Conservation (phyloP, 2,113 vertebrate genomes). For the Tenebrosternarchus preto region DNA sequence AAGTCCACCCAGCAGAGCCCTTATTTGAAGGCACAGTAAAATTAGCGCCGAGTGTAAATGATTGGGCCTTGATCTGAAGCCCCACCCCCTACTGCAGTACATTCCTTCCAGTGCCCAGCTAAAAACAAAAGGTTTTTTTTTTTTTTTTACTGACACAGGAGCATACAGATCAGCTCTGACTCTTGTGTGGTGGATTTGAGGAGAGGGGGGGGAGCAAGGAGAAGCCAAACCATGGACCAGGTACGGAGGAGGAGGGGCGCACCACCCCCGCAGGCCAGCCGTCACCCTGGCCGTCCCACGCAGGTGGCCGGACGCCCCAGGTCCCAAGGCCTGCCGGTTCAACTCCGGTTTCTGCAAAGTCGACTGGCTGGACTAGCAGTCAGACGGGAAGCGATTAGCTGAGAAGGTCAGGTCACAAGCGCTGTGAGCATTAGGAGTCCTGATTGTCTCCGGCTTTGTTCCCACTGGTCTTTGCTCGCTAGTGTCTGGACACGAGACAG, state of each 20-base stretch:
- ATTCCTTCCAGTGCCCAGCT: not conserved
- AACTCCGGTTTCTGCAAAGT: too few relatives aligned
- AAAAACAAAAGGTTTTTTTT: slow-evolving; percentile 44
- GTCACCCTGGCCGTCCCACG: too few relatives aligned
- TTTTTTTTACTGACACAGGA: slow-evolving; percentile 44
- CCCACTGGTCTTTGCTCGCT: not conserved
- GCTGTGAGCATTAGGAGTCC: slow-evolving; percentile 6
- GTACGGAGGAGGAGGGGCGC: too few relatives aligned
- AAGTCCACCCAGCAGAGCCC: slow-evolving; percentile 8
- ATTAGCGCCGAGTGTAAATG: not conserved
- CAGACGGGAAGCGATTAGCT: slow-evolving; percentile 27
- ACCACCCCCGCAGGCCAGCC: too few relatives aligned
- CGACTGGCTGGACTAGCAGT: not conserved
- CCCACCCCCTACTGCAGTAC: slow-evolving; percentile 34
- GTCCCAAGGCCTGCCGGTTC: too few relatives aligned
- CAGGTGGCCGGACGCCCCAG: not conserved
- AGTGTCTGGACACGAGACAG: not conserved
- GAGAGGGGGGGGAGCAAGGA: not conserved
- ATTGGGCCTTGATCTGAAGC: slow-evolving; percentile 33
- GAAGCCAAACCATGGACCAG: too few relatives aligned
- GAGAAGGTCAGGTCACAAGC: slow-evolving; percentile 9
- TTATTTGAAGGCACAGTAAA: slow-evolving; percentile 36
- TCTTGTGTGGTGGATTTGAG: too few relatives aligned
- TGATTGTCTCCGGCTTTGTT: slow-evolving; percentile 4
- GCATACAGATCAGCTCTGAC: slow-evolving; percentile 23